Evolutionary conservation across 2,888 invertebrate species (phyloP), one percentile per base, ranked within the genome.

Genomic region (Marasmarcha lunaedactyla): DNA sequence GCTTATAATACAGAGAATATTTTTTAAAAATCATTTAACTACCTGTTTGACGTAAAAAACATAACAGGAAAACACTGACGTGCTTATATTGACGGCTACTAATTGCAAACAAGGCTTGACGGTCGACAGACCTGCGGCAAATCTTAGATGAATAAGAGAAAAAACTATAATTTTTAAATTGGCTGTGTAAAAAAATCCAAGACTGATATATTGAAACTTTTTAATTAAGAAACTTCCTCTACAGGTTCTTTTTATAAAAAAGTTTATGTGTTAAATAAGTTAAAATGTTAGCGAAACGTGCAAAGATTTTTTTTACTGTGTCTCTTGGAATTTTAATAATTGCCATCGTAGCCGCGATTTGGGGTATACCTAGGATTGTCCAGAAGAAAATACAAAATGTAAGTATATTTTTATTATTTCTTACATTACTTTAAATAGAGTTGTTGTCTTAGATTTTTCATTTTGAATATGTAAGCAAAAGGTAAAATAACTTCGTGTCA

Each of bases 281-380:
- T n/a, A 25, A 37, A 49, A 81, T 83, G 81, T 54, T 78, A 42
- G 71, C 63, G 1, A 76, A 69, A 51, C 63, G 66, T 46, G 55
- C 68, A 0, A 72, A 70, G 42, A 40, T 67, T 38, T 56, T 71
- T 44, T 76, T 79, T 37, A 49, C 47, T 2, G 46, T 59, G 34
- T 78, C 85, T 0, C 37, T 84, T 6, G 57, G 55, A 20, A 62
- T 74, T 12, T 43, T 84, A 35, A 46, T 83, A 2, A 45, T 77
- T 2, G 69, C 84, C 0, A 63, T 85, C 1, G 49, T 83, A 11
- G 46, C 85, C 43, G 74, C 81, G 0, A 55, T 72, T 37, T 85
- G 85, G 73, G 84, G 84, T 0, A 79, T 85, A 44, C 84, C 84
- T 42, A 72, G 64, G 51, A 71, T 86, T 12, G 61, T 84, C 13